phyloP scores from a whole-genome alignment of 2,888 invertebrate genomes.

The Ypsolopha scabrella region DNA sequence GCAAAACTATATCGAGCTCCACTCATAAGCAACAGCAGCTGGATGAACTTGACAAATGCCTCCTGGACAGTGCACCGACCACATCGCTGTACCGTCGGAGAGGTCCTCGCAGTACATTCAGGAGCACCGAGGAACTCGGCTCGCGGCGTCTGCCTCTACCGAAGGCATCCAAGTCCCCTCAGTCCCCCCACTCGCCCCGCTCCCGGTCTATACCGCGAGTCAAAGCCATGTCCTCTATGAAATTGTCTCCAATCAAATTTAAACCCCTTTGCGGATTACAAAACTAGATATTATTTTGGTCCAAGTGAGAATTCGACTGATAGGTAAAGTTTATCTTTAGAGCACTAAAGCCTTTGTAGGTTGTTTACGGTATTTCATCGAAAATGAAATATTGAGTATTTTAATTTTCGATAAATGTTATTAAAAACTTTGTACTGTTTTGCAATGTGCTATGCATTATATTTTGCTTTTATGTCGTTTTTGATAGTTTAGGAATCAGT shows the following conservation, averaged over 20 bases:
- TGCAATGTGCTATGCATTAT: too few species aligned
- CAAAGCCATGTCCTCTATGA: constrained; percentile 33
- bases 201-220: constrained; percentile 41
- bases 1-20: constrained; percentile 48
- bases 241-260: constrained; percentile 26
- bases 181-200: constrained; percentile 23
- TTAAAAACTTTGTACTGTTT: too few species aligned
- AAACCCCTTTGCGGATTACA: neutral
- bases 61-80: constrained; percentile 47
- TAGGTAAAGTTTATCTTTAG: too few species aligned
- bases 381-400: too few species aligned
- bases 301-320: too few species aligned
- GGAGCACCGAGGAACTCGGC: constrained; percentile 52
- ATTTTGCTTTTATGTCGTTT: too few species aligned
- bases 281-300: too few species aligned
- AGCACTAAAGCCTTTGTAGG: too few species aligned
- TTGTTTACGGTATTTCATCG: too few species aligned
- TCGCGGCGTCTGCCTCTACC: constrained; percentile 34
- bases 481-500: too few species aligned
- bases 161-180: constrained; percentile 14
- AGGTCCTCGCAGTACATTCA: constrained; percentile 36
- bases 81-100: constrained; percentile 46
- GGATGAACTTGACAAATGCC: constrained; percentile 51
- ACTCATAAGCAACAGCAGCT: constrained; percentile 59
- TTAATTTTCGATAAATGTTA: too few species aligned